These are phyloP conservation scores for Nephrotoma appendiculata DNA, from an alignment of 2,888 invertebrate species.

Conservation along the genomic window DNA sequence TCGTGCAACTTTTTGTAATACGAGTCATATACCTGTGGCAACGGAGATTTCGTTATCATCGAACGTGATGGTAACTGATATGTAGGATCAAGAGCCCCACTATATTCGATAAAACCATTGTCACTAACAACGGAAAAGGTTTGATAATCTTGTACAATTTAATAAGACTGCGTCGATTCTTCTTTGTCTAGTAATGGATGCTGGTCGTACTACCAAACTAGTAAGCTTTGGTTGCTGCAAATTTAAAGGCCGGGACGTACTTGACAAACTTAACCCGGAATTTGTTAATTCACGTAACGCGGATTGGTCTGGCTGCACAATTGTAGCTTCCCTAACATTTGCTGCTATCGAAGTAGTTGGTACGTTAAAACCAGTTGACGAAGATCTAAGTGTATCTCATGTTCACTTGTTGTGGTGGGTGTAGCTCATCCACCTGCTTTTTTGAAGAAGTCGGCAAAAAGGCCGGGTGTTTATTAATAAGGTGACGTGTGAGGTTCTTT, in stretches of 20 bases:
- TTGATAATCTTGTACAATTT: background rate
- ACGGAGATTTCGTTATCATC: background rate
- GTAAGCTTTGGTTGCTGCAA: background rate
- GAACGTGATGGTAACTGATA: background rate
- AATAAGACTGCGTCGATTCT: background rate
- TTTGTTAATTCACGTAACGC: background rate
- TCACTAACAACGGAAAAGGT: background rate
- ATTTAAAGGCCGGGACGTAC: background rate
- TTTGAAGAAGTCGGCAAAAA: background rate
- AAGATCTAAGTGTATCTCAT: background rate
- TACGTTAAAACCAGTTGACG: background rate
- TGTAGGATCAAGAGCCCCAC: background rate
- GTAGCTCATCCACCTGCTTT: background rate
- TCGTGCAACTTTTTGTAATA: background rate
- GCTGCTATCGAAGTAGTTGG: too few species aligned
- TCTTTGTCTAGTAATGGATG: background rate
- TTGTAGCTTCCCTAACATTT: too few species aligned
- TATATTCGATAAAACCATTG: background rate
- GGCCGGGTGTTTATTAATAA: background rate
- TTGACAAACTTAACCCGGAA: background rate
- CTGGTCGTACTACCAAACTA: background rate
- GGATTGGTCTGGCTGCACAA: background rate
- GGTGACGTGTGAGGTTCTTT: background rate
- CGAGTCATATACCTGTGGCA: background rate
- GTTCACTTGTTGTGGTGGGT: background rate